Conservation (phyloP, 2,888 invertebrate genomes). For the Asteroscopus sphinx region DNA sequence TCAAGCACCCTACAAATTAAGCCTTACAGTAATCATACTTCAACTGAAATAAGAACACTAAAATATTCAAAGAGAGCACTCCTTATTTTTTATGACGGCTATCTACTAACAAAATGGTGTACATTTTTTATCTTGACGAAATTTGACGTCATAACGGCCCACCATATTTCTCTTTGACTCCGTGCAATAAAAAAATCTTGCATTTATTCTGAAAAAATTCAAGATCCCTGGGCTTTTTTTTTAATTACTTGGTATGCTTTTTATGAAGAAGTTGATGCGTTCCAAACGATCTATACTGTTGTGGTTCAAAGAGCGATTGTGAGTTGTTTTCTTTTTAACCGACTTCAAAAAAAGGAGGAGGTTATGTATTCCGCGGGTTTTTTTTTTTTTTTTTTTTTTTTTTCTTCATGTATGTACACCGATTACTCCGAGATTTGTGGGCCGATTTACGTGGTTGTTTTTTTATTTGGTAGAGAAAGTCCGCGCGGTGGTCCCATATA, state of each 20-base stretch:
- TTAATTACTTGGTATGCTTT: constrained; percentile 36
- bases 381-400: too few species aligned
- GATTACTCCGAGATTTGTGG: too few species aligned
- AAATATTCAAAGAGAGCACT: constrained; percentile 38
- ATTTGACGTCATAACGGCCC: constrained; percentile 40
- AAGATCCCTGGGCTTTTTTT: constrained; percentile 16
- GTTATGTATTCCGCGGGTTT: too few species aligned
- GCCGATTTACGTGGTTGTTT: too few species aligned
- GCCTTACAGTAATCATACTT: constrained; percentile 18
- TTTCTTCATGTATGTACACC: too few species aligned
- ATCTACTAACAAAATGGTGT: constrained; percentile 30
- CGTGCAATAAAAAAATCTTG: constrained; percentile 31
- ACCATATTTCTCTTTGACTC: constrained; percentile 44
- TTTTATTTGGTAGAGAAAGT: too few species aligned
- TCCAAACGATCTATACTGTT: constrained; percentile 31
- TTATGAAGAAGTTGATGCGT: constrained; percentile 37
- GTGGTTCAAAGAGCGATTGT: constrained; percentile 12
- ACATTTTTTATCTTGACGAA: constrained; percentile 47
- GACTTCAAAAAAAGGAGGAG: too few species aligned
- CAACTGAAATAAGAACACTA: constrained; percentile 13
- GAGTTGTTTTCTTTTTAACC: constrained; percentile 21
- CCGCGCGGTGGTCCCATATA: too few species aligned
- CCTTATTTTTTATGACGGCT: constrained; percentile 30
- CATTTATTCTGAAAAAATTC: constrained; percentile 24
- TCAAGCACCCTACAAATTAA: constrained; percentile 24